Conservation (phyloP, 2,113 vertebrate species). For the Boulengeromyrus knoepffleri region DNA sequence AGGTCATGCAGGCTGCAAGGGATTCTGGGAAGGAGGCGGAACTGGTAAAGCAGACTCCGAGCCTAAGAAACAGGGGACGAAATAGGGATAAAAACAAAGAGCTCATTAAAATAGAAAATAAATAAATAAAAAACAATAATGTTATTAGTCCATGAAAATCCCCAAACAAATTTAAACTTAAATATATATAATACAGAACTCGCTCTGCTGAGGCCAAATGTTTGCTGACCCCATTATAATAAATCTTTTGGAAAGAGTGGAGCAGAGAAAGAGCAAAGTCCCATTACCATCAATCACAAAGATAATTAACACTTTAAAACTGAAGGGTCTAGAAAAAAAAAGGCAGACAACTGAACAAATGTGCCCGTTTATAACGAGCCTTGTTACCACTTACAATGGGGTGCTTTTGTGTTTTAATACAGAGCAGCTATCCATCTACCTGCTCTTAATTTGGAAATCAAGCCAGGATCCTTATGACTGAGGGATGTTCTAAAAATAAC, state of each 20-base stretch:
- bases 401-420: not conserved
- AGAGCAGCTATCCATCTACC: not conserved
- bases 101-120: not conserved
- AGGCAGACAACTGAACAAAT: not conserved
- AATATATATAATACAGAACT: not conserved
- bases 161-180: not conserved
- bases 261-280: not conserved
- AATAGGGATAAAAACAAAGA: not conserved
- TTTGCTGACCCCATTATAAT: not conserved
- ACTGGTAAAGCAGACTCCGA: conserved; percentile 90
- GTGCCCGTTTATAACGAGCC: not conserved
- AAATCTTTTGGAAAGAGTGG: not conserved
- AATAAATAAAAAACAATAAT: not conserved
- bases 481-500: not conserved
- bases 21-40: conserved; percentile 84
- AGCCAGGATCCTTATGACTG: not conserved
- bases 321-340: not conserved
- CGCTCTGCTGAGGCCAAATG: not conserved
- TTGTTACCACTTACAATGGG: not conserved
- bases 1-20: conserved; percentile 92
- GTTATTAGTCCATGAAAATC: not conserved
- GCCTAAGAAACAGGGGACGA: conserved; percentile 56
- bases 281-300: not conserved
- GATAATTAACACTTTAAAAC: conserved; percentile 11
- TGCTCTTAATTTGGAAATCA: conserved; percentile 18